phyloP scores from a whole-genome alignment of 2,888 invertebrate genomes.

The Drosophila pegasa region DNA sequence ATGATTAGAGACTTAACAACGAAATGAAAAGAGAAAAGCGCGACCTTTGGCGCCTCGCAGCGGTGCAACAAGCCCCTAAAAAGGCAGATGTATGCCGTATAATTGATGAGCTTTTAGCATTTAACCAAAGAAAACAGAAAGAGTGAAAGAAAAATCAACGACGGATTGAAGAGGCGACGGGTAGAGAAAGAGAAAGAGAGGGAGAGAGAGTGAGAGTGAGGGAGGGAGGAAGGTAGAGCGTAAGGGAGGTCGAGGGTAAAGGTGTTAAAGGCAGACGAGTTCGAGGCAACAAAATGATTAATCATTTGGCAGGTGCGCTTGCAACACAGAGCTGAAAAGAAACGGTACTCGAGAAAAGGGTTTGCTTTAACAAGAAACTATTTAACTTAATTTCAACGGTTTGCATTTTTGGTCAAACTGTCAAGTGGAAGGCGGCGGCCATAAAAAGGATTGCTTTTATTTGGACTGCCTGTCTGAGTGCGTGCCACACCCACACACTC shows the following conservation, averaged over 20 bases:
- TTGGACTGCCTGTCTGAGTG: slow-evolving; percentile 42
- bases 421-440: slow-evolving; percentile 67
- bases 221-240: slow-evolving; percentile 8
- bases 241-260: slow-evolving; percentile 30
- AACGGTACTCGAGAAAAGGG: slow-evolving; percentile 66
- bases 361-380: slow-evolving; percentile 79
- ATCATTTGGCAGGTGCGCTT: slow-evolving; percentile 83
- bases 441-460: slow-evolving; percentile 71
- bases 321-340: slow-evolving; percentile 27
- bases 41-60: slow-evolving; percentile 73
- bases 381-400: slow-evolving; percentile 77
- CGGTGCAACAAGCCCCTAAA: slow-evolving; percentile 41
- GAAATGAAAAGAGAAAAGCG: slow-evolving; percentile 68
- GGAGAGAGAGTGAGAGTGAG: slow-evolving; percentile 6
- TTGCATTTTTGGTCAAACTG: slow-evolving; percentile 74
- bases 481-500: slow-evolving; percentile 63
- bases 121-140: slow-evolving; percentile 46
- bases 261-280: slow-evolving; percentile 65
- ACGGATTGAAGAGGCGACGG: slow-evolving; percentile 33
- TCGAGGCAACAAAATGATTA: slow-evolving; percentile 77
- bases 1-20: slow-evolving; percentile 70
- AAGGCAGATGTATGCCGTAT: slow-evolving; percentile 71
- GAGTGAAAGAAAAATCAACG: slow-evolving; percentile 14
- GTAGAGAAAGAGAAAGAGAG: slow-evolving; percentile 7
- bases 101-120: slow-evolving; percentile 82